Conservation (phyloP, 1,140 invertebrate species). For the Leptinotarsa lineolata region DNA sequence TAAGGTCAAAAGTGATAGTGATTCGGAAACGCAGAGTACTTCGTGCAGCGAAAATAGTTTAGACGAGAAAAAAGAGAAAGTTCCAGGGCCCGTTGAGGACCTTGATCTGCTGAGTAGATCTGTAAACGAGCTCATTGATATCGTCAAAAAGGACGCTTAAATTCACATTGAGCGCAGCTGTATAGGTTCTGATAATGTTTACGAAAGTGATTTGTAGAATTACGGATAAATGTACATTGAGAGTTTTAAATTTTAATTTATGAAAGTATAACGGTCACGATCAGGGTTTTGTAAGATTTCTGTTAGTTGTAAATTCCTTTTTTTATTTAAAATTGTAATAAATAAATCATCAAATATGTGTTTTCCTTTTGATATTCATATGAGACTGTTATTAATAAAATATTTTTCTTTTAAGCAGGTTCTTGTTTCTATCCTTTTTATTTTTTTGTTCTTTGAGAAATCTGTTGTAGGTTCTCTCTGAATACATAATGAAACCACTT, state of each 20-base stretch:
- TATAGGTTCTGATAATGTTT: constrained; percentile 18
- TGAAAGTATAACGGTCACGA: constrained; percentile 10
- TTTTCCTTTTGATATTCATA: constrained; percentile 14
- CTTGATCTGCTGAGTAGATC: constrained; percentile 48
- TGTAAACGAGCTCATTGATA: constrained; percentile 49
- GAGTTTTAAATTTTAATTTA: constrained; percentile 21
- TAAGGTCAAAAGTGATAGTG: constrained; percentile 40
- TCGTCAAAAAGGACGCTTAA: constrained; percentile 48
- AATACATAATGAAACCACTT: neutral
- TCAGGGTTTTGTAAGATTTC: constrained; percentile 24
- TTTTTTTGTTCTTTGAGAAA: too few relatives aligned
- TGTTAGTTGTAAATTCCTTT: constrained; percentile 23
- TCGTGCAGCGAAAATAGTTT: constrained; percentile 40
- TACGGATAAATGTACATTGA: constrained; percentile 28
- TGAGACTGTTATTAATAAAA: constrained; percentile 25
- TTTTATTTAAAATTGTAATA: constrained; percentile 13
- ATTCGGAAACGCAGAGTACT: constrained; percentile 45
- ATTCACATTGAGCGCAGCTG: constrained; percentile 6
- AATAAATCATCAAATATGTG: neutral
- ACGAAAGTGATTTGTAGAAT: constrained; percentile 15
- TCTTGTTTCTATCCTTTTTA: neutral
- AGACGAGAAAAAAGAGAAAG: constrained; percentile 34
- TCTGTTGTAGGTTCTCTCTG: too few relatives aligned
- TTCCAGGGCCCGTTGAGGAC: constrained; percentile 38
- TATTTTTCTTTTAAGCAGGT: constrained; percentile 15